Percentiles rank a stretch among this genome's conserved stretches.
Conservation (phyloP, 2,797 vertebrate genomes). For the Synanceia verrucosa region DNA sequence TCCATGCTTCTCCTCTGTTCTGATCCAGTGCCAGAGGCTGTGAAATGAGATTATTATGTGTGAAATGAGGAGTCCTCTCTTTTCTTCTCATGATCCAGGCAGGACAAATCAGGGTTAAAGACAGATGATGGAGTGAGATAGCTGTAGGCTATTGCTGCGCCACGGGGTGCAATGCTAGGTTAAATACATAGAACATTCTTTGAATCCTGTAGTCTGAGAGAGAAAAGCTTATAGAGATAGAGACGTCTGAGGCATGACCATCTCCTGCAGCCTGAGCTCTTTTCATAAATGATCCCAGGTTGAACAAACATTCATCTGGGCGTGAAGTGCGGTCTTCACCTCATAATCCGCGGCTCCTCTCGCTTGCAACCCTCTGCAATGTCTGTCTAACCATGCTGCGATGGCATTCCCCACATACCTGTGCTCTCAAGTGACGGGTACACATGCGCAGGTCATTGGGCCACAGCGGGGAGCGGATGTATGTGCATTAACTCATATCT, state of each 20-base stretch:
- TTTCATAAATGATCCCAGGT: constrained; percentile 61
- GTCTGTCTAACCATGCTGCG: constrained; percentile 35
- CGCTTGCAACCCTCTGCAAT: constrained; percentile 30
- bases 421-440: constrained; percentile 59
- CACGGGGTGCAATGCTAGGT: neutral
- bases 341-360: constrained; percentile 42
- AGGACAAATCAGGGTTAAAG: constrained; percentile 68
- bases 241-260: constrained; percentile 12
- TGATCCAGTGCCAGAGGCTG: constrained; percentile 61
- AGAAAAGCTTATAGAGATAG: constrained; percentile 32
- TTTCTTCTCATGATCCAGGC: constrained; percentile 40
- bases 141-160: constrained; percentile 33
- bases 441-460: constrained; percentile 62
- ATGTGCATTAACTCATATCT: constrained; percentile 60
- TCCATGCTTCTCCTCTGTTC: constrained; percentile 43
- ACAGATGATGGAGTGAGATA: constrained; percentile 48
- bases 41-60: constrained; percentile 78
- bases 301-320: constrained; percentile 64
- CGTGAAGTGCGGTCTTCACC: constrained; percentile 50
- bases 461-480: constrained; percentile 59
- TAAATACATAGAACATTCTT: constrained; percentile 24
- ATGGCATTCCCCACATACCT: constrained; percentile 73
- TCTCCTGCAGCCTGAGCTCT: constrained; percentile 21
- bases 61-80: constrained; percentile 67
- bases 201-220: constrained; percentile 13